A percentile compares a stretch with the other conserved stretches of the same genome.
phyloP scores from a whole-genome alignment of 2,113 vertebrate species.

The Poeciliopsis turrubarensis region DNA sequence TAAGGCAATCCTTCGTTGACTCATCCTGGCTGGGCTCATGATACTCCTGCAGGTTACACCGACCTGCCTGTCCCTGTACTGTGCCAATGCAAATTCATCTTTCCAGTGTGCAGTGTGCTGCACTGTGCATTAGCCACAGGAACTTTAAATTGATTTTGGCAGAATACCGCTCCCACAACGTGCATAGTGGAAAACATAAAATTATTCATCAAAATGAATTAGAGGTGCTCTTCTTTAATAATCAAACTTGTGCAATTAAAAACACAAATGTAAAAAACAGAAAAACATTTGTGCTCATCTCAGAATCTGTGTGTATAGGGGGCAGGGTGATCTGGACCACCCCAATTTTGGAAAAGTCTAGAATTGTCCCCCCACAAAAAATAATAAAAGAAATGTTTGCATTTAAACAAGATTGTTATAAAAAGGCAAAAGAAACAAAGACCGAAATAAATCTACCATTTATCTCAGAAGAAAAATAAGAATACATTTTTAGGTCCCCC shows the following conservation, averaged over 20 bases:
- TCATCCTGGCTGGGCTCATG: conserved; percentile 63
- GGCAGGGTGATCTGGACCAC: too few relatives aligned
- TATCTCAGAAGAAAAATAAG: too few relatives aligned
- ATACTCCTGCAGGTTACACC: conserved; percentile 46
- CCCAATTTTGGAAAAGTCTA: too few relatives aligned
- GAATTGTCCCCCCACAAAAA: too few relatives aligned
- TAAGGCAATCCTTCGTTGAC: conserved; percentile 75
- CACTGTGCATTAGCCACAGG: conserved; percentile 19
- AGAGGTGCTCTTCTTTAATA: neutral
- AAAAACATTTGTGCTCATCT: neutral
- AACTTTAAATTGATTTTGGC: neutral
- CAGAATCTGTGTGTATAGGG: too few relatives aligned
- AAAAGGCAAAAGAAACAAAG: too few relatives aligned
- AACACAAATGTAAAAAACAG: neutral
- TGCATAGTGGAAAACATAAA: neutral
- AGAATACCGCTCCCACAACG: neutral
- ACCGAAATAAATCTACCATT: too few relatives aligned
- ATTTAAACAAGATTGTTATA: too few relatives aligned
- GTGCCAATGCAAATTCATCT: conserved; percentile 24
- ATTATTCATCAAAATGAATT: neutral
- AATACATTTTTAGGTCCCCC: too few relatives aligned
- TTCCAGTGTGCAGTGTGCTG: conserved; percentile 17
- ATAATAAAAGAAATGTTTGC: too few relatives aligned
- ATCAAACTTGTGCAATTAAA: neutral
- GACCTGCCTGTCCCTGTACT: conserved; percentile 4